Base-by-base conservation (phyloP, 1,140 invertebrate species). In the Tribolium castaneum region DNA sequence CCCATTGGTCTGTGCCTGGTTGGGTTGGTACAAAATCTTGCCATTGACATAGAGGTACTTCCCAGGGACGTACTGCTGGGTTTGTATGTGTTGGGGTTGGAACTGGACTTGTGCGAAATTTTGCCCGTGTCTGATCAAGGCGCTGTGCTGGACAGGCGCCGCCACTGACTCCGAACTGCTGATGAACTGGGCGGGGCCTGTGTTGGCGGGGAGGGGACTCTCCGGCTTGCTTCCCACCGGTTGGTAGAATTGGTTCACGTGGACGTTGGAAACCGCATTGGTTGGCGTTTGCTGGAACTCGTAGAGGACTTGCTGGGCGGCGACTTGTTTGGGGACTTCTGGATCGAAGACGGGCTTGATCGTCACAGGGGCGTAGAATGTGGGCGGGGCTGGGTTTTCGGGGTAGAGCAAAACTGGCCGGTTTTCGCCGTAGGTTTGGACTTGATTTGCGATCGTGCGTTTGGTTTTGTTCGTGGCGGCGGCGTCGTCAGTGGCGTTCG, bases 271-370 rank as follows among this genome's bases (percentile, higher is more conserved):
- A 30, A 81, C 80, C 0, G 78, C 74, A 59, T 82, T 82, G 3
- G 81, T 82, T n/a, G 83, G 83, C 9, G 82, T 83, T 76, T 84
- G 83, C 52, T 84, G 79, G 13, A 81, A 83, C 56, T 84, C 82
- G 75, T 84, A 83, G 1, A 84, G 77, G 13, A 84, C 79, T 78
- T 84, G 83, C 66, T 83, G 81, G 22, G 81, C 79, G 13, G 83
- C 78, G n/a, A 83, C 80, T 77, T 83, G 77, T 45, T 82, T 79
- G 45, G 81, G 78, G 39, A 78, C 73, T 74, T 80, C 80, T 35
- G 79, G 54, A 13, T 80, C 78, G 49, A 81, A 80, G 30, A 79
- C 78, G 34, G 76, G 25, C 66, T 39, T 70, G 4, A 72, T 13
- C 0, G 77, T 70, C 30, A 75, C 19, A 66, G 59, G 59, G 49